phyloP scores from a whole-genome alignment of 2,888 invertebrate species.

The Drosophila monieri region DNA sequence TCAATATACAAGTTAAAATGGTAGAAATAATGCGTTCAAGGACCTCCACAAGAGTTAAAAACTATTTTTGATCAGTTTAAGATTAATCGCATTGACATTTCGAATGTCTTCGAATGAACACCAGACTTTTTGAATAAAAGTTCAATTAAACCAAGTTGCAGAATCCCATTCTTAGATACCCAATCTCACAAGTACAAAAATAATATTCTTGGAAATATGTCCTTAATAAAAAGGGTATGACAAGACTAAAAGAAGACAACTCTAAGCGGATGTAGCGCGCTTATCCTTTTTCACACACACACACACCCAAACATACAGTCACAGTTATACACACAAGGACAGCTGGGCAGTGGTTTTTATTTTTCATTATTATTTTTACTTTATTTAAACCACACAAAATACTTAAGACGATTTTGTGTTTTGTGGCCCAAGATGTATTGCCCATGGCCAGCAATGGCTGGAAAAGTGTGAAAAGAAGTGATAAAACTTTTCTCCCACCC shows the following conservation, averaged over 20 bases:
- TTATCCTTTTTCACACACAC: constrained; percentile 66
- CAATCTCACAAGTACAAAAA: not conserved
- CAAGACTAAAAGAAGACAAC: constrained; percentile 47
- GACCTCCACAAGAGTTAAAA: no score
- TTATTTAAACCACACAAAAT: constrained; percentile 79
- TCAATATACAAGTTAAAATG: no score
- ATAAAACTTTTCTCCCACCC: constrained; percentile 50
- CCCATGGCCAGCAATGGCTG: constrained; percentile 60
- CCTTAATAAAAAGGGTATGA: constrained; percentile 17
- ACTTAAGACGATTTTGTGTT: constrained; percentile 80
- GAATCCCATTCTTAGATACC: not conserved
- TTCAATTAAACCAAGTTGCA: no score
- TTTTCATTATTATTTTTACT: constrained; percentile 71
- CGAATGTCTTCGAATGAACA: no score
- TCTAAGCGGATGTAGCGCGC: constrained; percentile 75
- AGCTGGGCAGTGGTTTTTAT: constrained; percentile 34
- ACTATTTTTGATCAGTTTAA: no score
- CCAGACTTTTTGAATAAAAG: no score
- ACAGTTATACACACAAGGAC: constrained; percentile 3
- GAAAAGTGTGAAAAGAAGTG: constrained; percentile 70
- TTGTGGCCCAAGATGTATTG: constrained; percentile 78
- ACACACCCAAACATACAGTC: constrained; percentile 29
- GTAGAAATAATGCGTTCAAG: no score
- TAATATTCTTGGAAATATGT: constrained; percentile 1
- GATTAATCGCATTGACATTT: no score